Percentiles rank a stretch among this genome's conserved stretches.
Conservation (phyloP, 2,888 invertebrate species). For the Diplazon laetatorius region DNA sequence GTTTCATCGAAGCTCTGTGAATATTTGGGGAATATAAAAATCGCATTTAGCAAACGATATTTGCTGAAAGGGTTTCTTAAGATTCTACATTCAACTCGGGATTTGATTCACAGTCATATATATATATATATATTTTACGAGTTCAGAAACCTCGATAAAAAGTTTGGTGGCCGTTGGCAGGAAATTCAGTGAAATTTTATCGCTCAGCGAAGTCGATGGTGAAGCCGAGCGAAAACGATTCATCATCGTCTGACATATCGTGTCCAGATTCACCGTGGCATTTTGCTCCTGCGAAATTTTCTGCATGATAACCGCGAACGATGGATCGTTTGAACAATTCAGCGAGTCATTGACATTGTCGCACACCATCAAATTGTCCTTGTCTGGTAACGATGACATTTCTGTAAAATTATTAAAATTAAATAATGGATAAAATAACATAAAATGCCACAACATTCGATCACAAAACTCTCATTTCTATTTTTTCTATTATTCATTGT, state of each 20-base stretch:
- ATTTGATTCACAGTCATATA: no score
- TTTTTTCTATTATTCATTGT: no score
- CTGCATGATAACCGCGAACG: neutral
- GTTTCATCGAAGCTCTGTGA: conserved; percentile 57
- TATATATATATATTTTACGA: no score
- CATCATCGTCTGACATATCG: conserved; percentile 35
- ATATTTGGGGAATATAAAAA: no score
- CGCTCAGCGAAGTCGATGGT: conserved; percentile 10
- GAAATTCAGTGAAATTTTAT: conserved; percentile 37
- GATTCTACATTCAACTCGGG: no score
- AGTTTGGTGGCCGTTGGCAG: conserved; percentile 35
- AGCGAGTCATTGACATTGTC: conserved; percentile 8
- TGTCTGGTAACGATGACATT: conserved; percentile 18
- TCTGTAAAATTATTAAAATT: conserved; percentile 8
- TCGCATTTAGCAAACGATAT: no score
- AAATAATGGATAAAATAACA: conserved; percentile 7
- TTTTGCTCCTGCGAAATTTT: conserved; percentile 13
- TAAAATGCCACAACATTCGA: no score
- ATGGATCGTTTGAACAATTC: conserved; percentile 7
- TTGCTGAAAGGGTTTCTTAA: no score
- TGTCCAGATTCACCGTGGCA: conserved; percentile 29
- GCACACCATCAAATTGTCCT: neutral
- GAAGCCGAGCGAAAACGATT: conserved; percentile 28
- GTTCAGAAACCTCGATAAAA: conserved; percentile 44
- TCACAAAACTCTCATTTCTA: no score